Conservation (phyloP, 35 echinoderm and acorn worm species). For the Nesometra sesokonis region DNA sequence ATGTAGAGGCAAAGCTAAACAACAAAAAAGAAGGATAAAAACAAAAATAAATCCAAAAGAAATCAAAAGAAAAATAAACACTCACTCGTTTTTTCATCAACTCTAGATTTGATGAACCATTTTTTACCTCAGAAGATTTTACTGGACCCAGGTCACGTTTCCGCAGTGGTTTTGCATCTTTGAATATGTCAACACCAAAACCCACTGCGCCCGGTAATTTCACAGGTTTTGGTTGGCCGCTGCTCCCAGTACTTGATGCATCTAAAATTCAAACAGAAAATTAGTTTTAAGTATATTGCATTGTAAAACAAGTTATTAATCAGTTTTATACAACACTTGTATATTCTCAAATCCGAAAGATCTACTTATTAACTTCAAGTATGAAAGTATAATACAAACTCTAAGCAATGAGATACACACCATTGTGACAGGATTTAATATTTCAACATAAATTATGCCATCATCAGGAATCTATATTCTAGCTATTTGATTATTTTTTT, state of each 20-base stretch:
- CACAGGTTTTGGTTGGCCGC: background rate
- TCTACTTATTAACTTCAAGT: too few species aligned
- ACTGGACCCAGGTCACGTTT: background rate
- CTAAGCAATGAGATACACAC: too few species aligned
- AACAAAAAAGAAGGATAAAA: background rate
- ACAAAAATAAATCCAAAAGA: background rate
- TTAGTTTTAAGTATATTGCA: background rate
- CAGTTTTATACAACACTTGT: too few species aligned
- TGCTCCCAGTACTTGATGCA: background rate
- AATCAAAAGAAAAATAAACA: background rate
- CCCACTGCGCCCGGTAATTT: background rate
- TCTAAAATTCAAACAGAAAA: background rate
- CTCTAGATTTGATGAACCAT: background rate
- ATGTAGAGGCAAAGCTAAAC: background rate
- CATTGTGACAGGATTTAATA: too few species aligned
- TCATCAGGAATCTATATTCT: too few species aligned
- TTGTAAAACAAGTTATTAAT: too few species aligned
- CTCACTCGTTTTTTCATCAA: background rate
- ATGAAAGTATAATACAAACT: too few species aligned
- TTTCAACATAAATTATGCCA: too few species aligned
- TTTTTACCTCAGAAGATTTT: background rate
- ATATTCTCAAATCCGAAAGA: too few species aligned
- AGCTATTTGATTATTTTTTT: too few species aligned
- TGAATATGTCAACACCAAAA: background rate
- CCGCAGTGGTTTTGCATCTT: background rate